Percentiles rank a stretch among this genome's conserved stretches.
Evolutionary conservation across 1,140 invertebrate genomes (phyloP).

Genomic region (Rhagoletis zephyria): DNA sequence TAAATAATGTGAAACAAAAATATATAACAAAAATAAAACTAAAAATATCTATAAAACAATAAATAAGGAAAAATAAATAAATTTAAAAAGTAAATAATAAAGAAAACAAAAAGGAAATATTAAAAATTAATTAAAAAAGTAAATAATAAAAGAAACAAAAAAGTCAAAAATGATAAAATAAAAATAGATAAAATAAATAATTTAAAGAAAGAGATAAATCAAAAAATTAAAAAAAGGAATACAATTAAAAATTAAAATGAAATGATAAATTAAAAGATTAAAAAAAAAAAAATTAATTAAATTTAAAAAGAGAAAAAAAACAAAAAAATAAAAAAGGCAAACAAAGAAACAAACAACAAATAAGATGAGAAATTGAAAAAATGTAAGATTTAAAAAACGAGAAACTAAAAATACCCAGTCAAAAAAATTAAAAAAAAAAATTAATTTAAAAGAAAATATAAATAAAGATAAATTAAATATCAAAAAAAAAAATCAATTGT

Average conservation of each 20-base stretch:
- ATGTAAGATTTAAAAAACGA: not conserved
- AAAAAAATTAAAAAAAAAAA: not conserved
- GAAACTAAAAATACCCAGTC: not conserved
- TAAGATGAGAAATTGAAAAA: not conserved
- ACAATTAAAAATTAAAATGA: slow-evolving; percentile 32
- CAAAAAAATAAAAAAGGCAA: not conserved
- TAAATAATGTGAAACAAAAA: too few relatives aligned
- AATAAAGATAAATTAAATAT: not conserved
- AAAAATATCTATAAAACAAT: too few relatives aligned
- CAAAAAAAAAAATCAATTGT: slow-evolving; percentile 20
- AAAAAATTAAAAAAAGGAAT: slow-evolving; percentile 4
- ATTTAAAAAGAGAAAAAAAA: not conserved
- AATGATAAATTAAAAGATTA: slow-evolving; percentile 22
- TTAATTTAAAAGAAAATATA: slow-evolving; percentile 11
- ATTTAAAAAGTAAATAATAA: too few relatives aligned
- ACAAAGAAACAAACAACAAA: not conserved
- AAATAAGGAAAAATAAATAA: too few relatives aligned
- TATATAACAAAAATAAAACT: too few relatives aligned
- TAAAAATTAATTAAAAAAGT: too few relatives aligned
- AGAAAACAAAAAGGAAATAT: too few relatives aligned
- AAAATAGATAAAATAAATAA: too few relatives aligned
- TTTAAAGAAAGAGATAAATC: too few relatives aligned
- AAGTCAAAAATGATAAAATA: too few relatives aligned
- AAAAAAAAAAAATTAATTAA: slow-evolving; percentile 22
- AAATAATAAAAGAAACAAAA: too few relatives aligned